Percentiles rank a stretch among this genome's conserved stretches.
These are phyloP conservation scores for Tigriopus japonicus DNA, from an alignment of 1,140 invertebrate species.

Conservation along the genomic window DNA sequence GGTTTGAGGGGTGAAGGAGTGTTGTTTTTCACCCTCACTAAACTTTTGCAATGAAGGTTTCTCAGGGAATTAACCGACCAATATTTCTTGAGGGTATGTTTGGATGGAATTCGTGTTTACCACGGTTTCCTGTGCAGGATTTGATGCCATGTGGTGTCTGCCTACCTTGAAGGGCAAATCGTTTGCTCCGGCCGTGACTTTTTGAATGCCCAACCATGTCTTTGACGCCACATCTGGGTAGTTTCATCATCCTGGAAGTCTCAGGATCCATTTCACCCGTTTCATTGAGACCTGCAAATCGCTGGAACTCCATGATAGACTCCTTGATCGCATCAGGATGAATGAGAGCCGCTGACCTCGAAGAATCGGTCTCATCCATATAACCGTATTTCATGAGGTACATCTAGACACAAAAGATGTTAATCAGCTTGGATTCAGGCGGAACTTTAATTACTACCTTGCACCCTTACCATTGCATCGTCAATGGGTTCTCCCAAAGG, in stretches of 20 bases:
- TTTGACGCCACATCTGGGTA: constrained; percentile 61
- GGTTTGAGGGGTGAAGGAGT: too few species aligned
- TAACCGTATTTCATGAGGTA: constrained; percentile 49
- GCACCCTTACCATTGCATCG: too few species aligned
- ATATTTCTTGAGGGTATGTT: background rate
- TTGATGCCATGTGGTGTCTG: background rate
- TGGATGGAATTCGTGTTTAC: background rate
- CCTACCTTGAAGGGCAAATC: constrained; percentile 51
- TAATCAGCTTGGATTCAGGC: too few species aligned
- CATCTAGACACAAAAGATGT: too few species aligned
- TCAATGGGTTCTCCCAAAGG: too few species aligned
- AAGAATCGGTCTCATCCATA: constrained; percentile 52
- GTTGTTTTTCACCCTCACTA: background rate
- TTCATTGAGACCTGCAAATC: constrained; percentile 60
- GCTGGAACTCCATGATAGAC: constrained; percentile 65
- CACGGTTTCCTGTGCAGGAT: background rate
- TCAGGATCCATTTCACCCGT: constrained; percentile 45
- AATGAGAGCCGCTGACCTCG: constrained; percentile 47
- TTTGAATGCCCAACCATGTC: constrained; percentile 57
- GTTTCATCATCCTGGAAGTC: constrained; percentile 38
- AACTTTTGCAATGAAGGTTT: background rate
- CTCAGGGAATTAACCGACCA: background rate
- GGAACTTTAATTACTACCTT: too few species aligned
- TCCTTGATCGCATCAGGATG: constrained; percentile 43
- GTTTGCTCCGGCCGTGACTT: constrained; percentile 40